Conservation (phyloP, 2,888 invertebrate species). For the Cephus runcator region DNA sequence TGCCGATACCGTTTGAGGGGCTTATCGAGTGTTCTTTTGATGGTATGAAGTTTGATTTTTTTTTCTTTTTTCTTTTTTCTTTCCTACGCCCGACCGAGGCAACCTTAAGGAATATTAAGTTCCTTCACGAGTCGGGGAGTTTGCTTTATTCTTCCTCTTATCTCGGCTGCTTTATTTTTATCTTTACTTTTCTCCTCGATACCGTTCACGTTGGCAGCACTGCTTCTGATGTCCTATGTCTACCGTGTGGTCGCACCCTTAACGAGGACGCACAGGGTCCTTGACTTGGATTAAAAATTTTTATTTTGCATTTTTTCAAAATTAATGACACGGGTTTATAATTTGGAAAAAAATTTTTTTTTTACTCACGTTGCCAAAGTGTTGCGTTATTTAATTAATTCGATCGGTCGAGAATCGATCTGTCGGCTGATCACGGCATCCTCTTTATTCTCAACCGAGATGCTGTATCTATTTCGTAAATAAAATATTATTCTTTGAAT, state of each 20-base stretch:
- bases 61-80: neutral
- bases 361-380: neutral
- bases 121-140: neutral
- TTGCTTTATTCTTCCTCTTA: neutral
- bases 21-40: neutral
- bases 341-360: neutral
- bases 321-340: too few relatives aligned
- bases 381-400: too few relatives aligned
- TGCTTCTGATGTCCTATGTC: neutral
- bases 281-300: neutral
- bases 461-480: neutral
- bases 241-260: neutral
- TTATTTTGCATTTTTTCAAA: neutral
- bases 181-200: neutral
- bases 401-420: neutral
- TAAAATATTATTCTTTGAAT: neutral
- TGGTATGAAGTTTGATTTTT: neutral
- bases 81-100: neutral
- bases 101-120: neutral
- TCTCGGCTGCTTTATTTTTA: neutral
- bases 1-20: neutral
- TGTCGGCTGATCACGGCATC: neutral
- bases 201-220: neutral
- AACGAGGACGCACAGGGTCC: too few relatives aligned
- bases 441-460: neutral